phyloP scores from a whole-genome alignment of 2,888 invertebrate genomes.

The Colostygia pectinataria region DNA sequence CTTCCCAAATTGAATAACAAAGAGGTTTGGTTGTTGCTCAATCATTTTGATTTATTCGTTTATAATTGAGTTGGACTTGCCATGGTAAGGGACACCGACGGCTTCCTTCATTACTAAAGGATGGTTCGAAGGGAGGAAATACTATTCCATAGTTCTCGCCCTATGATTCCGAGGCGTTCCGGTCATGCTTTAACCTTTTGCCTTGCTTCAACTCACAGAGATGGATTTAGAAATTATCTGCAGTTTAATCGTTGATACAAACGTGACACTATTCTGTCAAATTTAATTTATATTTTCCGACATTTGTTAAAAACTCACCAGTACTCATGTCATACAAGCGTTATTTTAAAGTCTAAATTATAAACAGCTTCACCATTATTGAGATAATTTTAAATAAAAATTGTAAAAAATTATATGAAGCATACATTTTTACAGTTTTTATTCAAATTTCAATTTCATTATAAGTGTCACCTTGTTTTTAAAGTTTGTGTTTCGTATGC shows the following conservation, averaged over 20 bases:
- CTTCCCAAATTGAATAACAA: slow-evolving; percentile 27
- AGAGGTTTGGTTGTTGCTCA: slow-evolving; percentile 38
- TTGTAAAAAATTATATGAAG: not conserved
- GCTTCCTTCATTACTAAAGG: slow-evolving; percentile 62
- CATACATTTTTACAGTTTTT: too few species aligned
- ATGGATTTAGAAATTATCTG: slow-evolving; percentile 30
- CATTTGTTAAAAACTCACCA: too few species aligned
- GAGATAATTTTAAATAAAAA: not conserved
- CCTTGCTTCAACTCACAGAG: slow-evolving; percentile 37
- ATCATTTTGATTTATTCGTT: slow-evolving; percentile 69
- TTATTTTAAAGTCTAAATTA: too few species aligned
- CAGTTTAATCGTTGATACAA: too few species aligned
- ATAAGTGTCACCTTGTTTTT: too few species aligned
- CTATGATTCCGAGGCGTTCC: slow-evolving; percentile 59
- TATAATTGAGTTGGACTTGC: slow-evolving; percentile 68
- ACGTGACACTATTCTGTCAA: too few species aligned
- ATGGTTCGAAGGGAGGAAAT: slow-evolving; percentile 50
- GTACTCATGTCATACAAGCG: too few species aligned
- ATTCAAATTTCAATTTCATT: too few species aligned
- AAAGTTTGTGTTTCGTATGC: too few species aligned
- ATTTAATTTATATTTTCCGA: too few species aligned
- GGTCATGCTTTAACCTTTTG: slow-evolving; percentile 56
- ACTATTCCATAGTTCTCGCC: slow-evolving; percentile 55
- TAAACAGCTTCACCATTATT: too few species aligned
- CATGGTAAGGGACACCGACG: slow-evolving; percentile 55